A percentile compares a stretch with the other conserved stretches of the same genome.
Conservation (phyloP, 2,888 invertebrate species). For the Epinotia bilunana region DNA sequence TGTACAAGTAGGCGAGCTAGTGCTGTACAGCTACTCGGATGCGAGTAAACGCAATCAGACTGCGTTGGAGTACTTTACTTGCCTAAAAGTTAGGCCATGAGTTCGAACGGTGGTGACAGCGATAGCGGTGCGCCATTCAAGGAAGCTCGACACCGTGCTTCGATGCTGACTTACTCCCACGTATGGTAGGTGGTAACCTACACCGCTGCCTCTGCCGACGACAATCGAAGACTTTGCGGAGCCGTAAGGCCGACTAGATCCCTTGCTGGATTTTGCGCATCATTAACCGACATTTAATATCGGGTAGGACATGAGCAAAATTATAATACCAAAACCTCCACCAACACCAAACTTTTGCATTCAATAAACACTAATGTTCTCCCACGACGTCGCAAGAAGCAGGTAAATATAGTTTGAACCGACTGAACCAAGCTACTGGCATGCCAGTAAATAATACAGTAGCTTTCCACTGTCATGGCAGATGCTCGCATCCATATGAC, state of each 20-base stretch:
- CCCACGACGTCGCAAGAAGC: background rate
- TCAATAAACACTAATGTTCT: background rate
- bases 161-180: background rate
- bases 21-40: background rate
- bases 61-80: too few species aligned
- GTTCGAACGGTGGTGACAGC: too few species aligned
- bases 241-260: background rate
- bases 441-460: conserved; percentile 12
- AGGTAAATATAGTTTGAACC: background rate
- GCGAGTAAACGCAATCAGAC: too few species aligned
- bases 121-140: background rate
- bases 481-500: conserved; percentile 9
- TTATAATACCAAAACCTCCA: background rate
- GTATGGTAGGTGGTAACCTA: background rate
- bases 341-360: background rate
- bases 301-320: background rate
- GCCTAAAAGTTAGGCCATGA: too few species aligned
- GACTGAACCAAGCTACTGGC: conserved; percentile 3
- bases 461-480: conserved; percentile 15
- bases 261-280: background rate
- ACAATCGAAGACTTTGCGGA: background rate
- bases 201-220: background rate
- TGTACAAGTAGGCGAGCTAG: background rate
- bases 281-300: background rate
- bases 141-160: background rate